Conservation (phyloP, 2,113 vertebrate genomes). For the Perca flavescens region DNA sequence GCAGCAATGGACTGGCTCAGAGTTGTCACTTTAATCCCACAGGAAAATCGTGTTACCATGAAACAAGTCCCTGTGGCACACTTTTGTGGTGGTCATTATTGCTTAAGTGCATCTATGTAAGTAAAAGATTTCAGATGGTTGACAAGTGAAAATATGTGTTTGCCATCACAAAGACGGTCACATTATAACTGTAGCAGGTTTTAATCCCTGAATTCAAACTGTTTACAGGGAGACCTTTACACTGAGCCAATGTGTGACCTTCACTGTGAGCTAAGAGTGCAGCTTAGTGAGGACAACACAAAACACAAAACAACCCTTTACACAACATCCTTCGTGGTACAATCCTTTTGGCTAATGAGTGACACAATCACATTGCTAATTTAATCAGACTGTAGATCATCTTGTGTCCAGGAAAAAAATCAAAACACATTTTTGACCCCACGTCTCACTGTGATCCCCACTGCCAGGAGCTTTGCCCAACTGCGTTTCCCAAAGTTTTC, state of each 20-base stretch:
- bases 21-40: conserved; percentile 7
- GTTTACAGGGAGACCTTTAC: conserved; percentile 3
- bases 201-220: neutral
- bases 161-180: neutral
- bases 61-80: conserved; percentile 5
- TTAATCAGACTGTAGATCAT: conserved; percentile 32
- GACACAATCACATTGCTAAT: conserved; percentile 26
- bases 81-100: neutral
- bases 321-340: conserved; percentile 1
- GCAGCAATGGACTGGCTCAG: neutral
- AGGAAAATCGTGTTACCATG: conserved; percentile 22
- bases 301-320: neutral
- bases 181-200: conserved; percentile 2
- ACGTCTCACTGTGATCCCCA: neutral
- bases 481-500: conserved; percentile 5
- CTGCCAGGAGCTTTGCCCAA: neutral
- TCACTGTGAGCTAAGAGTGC: neutral
- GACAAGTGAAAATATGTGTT: neutral
- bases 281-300: neutral
- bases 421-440: neutral
- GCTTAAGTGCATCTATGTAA: neutral
- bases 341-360: conserved; percentile 12
- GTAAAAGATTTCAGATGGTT: neutral
- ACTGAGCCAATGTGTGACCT: conserved; percentile 3
- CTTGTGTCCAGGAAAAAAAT: neutral